Evolutionary conservation across 2,888 invertebrate genomes (phyloP), one percentile per base, ranked within the genome.

Genomic region (Trachelus troglodyta): DNA sequence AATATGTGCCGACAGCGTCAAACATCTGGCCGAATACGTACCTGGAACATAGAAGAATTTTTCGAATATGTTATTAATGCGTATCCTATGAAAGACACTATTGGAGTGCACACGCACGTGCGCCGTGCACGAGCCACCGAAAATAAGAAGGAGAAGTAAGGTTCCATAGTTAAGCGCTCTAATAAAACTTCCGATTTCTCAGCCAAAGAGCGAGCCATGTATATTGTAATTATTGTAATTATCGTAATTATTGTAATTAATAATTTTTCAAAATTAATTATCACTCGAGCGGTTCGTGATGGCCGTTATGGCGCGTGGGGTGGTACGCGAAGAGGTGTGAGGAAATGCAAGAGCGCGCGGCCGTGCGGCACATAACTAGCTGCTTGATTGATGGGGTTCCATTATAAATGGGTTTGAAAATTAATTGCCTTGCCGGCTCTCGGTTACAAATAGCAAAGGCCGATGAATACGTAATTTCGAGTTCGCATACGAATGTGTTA

Each of bases 201-300:
- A 69, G 69, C 69, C 11, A 30, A 69, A 69, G 40, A 15, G 33
- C 30, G 69, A 30, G 3, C 33, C 33, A 35, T 77, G 77, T 74
- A 74, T 40, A 40, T 40, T 37, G 12, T 37, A 77, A 74, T 74
- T 73, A 78, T 78, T 37, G 30, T 78, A 87, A 74, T 74, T 73
- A 78, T 78, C 33, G 40, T 78, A 87, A 86, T 88, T 86, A 86
- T 87, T 86, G 84, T 84, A 83, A 87, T 89, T 88, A 86, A 88
- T 89, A 89, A 89, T 89, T 89, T 88, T 87, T 87, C 85, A 81
- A 86, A 88, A 89, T 88, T 88, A 89, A 89, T 89, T 88, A 88
- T 86, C 85, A 83, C 15, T 40, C 40, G 81, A 82, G 79, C 80
- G 80, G 69, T 30, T 33, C 69, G 69, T 12, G 30, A n/a, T 31